A percentile compares a stretch with the other conserved stretches of the same genome.
Evolutionary conservation across 2,888 invertebrate species (phyloP).

Genomic region (Serripes groenlandicus): DNA sequence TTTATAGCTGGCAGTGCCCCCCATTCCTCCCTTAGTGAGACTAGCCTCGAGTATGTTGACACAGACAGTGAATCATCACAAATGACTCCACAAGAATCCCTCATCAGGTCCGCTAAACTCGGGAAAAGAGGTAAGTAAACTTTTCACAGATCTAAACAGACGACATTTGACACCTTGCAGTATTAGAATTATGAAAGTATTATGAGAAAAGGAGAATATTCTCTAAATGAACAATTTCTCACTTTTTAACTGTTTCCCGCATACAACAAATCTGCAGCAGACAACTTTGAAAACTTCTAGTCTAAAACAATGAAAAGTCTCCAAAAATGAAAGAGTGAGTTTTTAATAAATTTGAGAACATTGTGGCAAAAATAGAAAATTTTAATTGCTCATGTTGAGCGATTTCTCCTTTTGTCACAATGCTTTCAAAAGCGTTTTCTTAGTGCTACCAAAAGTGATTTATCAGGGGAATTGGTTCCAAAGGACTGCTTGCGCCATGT

Average conservation of each 20-base stretch:
- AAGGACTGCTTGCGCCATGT: no score
- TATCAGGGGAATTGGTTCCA: no score
- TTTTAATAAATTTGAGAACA: no score
- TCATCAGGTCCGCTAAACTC: slow-evolving; percentile 85
- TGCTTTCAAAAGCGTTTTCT: not conserved
- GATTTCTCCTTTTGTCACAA: not conserved
- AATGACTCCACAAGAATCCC: slow-evolving; percentile 80
- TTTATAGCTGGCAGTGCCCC: slow-evolving; percentile 43
- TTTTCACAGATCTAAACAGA: not conserved
- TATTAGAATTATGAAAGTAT: not conserved
- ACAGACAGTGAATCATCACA: slow-evolving; percentile 75
- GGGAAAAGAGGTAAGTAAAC: slow-evolving; percentile 79
- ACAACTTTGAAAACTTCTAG: no score
- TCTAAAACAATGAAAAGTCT: no score
- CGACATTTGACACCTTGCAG: no score
- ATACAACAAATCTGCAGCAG: no score
- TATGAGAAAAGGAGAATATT: not conserved
- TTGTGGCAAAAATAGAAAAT: no score
- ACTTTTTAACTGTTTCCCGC: no score
- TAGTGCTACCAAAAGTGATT: no score
- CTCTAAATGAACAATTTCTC: no score
- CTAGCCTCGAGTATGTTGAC: slow-evolving; percentile 76
- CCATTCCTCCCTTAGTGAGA: slow-evolving; percentile 71
- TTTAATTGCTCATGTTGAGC: not conserved
- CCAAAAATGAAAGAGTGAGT: no score